Evolutionary conservation across 2,113 vertebrate genomes (phyloP), one percentile per base, ranked within the genome.

Genomic region (Gallinago jamesoni): DNA sequence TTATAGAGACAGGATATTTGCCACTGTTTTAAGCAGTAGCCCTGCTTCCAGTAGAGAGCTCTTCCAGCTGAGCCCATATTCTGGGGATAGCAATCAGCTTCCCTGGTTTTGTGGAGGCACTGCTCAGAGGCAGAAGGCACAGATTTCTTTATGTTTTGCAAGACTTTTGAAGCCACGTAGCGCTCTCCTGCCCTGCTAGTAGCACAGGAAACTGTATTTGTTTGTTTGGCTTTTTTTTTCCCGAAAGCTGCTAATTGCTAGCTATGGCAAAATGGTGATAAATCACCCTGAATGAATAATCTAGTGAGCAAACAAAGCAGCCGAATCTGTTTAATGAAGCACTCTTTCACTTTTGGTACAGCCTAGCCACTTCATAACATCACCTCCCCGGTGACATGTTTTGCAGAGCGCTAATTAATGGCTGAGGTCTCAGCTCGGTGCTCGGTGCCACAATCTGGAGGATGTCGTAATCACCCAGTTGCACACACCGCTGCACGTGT

Each of bases 231-330:
- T 43, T 77, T 69, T n/a, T 81, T 75, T 31, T 13, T 39, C 39
- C 50, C 60, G 7, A 73, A 89, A 73, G 67, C 67, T 94, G 91
- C 81, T 96, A 96, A 94, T 94, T 96, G 93, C 89, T 76, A 94
- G 63, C 53, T 91, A 84, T 60, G 30, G 79, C 37, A 82, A 94
- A 96, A 93, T 33, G 39, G 77, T 83, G 80, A 95, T 87, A 94
- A 96, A 89, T 94, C 83, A 89, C 90, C 81, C 91, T 59, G 67
- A 90, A 87, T 84, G 83, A 95, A 86, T 93, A 95, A 96, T 80
- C 74, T 41, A 83, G 74, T 59, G 87, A 93, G 62, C 87, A 96
- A 94, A 96, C 66, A 95, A 95, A 95, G 66, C 77, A 87, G 84
- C 39, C 82, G 81, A 91, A 59, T 85, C 81, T 74, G 74, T 74